phyloP scores from a whole-genome alignment of 2,888 invertebrate genomes.

The Chromoteleia sp. region DNA sequence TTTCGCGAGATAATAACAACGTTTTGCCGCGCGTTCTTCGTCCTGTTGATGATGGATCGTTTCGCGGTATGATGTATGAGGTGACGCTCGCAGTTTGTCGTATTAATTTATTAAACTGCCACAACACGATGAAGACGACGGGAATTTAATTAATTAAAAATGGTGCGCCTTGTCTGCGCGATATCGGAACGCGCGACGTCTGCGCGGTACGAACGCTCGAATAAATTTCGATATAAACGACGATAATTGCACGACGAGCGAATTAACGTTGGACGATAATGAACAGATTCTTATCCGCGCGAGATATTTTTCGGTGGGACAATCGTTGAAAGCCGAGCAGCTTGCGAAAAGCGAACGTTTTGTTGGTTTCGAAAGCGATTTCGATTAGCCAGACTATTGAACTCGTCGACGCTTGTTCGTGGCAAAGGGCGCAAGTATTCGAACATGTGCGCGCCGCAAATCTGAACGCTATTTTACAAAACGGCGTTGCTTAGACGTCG shows the following conservation, averaged over 20 bases:
- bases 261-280: constrained; percentile 11
- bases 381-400: constrained; percentile 80
- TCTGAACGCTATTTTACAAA: constrained; percentile 23
- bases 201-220: constrained; percentile 2
- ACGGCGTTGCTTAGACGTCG: background rate
- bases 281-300: constrained; percentile 1
- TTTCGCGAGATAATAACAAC: constrained; percentile 63
- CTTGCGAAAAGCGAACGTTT: constrained; percentile 37
- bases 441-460: constrained; percentile 25
- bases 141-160: constrained; percentile 63
- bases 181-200: too few relatives aligned
- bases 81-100: constrained; percentile 56
- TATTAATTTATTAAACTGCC: constrained; percentile 66
- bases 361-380: constrained; percentile 75
- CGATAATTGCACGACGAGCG: constrained; percentile 8
- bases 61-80: constrained; percentile 61
- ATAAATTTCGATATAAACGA: constrained; percentile 30
- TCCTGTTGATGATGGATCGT: constrained; percentile 63
- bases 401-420: constrained; percentile 57
- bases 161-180: constrained; percentile 1
- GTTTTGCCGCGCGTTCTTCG: constrained; percentile 47
- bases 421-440: background rate
- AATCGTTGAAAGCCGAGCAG: constrained; percentile 7
- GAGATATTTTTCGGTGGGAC: background rate
- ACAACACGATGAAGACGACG: constrained; percentile 53